Base-by-base conservation (phyloP, 2,113 vertebrate species). In the Gambusia holbrooki region DNA sequence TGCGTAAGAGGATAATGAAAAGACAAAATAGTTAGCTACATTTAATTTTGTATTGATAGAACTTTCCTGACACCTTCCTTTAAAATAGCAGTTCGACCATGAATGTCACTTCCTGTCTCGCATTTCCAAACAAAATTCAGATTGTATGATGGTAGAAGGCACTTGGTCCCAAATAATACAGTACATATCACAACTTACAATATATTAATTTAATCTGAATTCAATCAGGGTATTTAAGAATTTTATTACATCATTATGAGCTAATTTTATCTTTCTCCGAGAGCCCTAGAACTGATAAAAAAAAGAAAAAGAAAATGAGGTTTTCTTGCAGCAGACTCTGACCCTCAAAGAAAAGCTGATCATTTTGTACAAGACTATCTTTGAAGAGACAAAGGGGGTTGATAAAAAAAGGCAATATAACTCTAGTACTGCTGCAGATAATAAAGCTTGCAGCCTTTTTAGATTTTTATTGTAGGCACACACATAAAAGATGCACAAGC, bases 301-400 rank as follows among this genome's bases (percentile, higher is more conserved):
- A 17, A 13, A 73, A 65, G 12, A 19, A n/a, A 25, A 3, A 48
- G 73, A 85, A 77, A 81, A 17, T 0, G 37, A 54, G 25, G 64
- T 25, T 70, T 74, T 84, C 78, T 58, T 74, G 1, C 62, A 58
- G 54, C 75, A 86, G 68, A 83, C 72, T 62, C 61, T 77, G 61
- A 82, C 33, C 42, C 25, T 65, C 66, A 45, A 14, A 35, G 17
- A 42, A 65, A 37, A 62, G 69, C 66, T 33, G 80, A 83, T 54
- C 81, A 25, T 62, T 64, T 73, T 10, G 64, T 35, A 40, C 22
- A 5, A 11, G 40, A 72, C 40, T 32, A 83, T 72, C 60, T 79
- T 48, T 33, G 48, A 73, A 63, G 77, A 73, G n/a, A 28, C 11
- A 71, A 72, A 1, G 17, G 35, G 3, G 58, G 42, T 35, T 73